These are phyloP conservation scores for Brenthis ino DNA, from an alignment of 2,888 invertebrate species.

Conservation along the genomic window DNA sequence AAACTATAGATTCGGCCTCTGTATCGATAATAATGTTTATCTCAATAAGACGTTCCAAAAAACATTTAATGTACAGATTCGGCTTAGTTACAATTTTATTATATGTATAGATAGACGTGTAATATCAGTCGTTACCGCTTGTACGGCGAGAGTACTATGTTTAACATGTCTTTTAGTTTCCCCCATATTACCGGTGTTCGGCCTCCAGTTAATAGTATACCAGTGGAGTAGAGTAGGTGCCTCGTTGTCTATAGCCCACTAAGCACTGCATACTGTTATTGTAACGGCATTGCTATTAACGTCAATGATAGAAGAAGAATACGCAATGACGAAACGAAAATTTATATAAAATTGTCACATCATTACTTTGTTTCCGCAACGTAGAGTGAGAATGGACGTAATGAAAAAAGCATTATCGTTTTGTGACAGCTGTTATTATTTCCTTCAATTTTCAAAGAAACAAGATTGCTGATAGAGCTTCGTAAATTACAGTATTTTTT, in stretches of 20 bases:
- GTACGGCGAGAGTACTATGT: constrained; percentile 39
- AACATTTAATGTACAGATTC: no score
- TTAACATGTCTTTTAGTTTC: constrained; percentile 61
- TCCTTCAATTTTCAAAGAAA: constrained; percentile 2
- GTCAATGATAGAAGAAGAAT: constrained; percentile 57
- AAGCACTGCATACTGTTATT: constrained; percentile 60
- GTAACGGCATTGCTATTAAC: constrained; percentile 67
- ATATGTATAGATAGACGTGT: not conserved
- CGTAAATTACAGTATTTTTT: not conserved
- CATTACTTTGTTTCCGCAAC: constrained; percentile 25
- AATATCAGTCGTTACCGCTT: constrained; percentile 23
- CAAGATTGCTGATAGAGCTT: not conserved
- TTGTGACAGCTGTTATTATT: constrained; percentile 11
- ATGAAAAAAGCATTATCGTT: constrained; percentile 29
- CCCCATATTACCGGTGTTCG: constrained; percentile 57
- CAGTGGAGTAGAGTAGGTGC: constrained; percentile 45
- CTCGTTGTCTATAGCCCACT: constrained; percentile 58
- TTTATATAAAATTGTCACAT: constrained; percentile 28
- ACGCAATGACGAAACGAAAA: constrained; percentile 36
- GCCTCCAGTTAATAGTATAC: constrained; percentile 58
- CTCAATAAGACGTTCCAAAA: no score
- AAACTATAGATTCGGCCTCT: no score
- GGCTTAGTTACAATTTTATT: no score
- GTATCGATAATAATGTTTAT: no score
- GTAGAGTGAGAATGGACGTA: constrained; percentile 4